phyloP scores from a whole-genome alignment of 2,888 invertebrate genomes.

The Priocnemis perturbator region DNA sequence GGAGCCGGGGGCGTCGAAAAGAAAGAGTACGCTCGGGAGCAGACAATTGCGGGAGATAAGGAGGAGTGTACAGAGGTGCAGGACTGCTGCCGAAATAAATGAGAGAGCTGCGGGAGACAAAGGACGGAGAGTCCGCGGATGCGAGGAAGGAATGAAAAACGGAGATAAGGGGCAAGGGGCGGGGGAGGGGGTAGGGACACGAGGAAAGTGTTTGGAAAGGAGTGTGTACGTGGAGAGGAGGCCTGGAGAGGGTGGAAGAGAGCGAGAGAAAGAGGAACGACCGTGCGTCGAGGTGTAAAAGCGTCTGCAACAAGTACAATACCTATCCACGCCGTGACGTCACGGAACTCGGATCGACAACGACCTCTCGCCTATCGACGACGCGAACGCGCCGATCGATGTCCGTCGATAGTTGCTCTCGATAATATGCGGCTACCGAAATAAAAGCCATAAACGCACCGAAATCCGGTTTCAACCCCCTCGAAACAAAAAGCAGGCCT shows the following conservation, averaged over 20 bases:
- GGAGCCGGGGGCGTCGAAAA: no score
- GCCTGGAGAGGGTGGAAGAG: neutral
- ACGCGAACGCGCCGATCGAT: conserved; percentile 47
- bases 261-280: neutral
- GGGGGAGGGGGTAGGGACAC: neutral
- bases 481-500: no score
- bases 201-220: conserved; percentile 14
- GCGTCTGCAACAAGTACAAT: conserved; percentile 66
- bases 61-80: no score
- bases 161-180: neutral
- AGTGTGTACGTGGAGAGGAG: neutral
- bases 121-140: no score
- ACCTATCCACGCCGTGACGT: conserved; percentile 56
- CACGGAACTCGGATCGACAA: conserved; percentile 53
- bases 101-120: no score
- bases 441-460: neutral
- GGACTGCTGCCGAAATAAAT: no score
- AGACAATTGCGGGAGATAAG: no score
- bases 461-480: no score
- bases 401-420: conserved; percentile 49
- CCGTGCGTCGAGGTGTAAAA: neutral
- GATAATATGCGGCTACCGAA: conserved; percentile 30
- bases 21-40: no score
- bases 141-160: neutral
- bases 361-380: conserved; percentile 59